Conservation (phyloP, 2,888 invertebrate species). For the Drosophila melanosoma region DNA sequence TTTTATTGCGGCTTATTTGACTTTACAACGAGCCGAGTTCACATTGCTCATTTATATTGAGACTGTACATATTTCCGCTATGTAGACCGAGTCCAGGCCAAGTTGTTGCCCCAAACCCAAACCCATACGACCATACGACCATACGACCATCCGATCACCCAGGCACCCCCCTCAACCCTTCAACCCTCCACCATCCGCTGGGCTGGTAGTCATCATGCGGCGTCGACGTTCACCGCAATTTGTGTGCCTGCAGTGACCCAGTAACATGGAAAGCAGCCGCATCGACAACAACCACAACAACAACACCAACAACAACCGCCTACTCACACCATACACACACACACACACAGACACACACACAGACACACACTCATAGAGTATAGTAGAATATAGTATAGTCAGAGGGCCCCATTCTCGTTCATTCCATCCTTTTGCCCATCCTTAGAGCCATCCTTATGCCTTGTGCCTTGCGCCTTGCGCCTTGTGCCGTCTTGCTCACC, state of each 20-base stretch:
- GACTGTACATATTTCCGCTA: conserved; percentile 58
- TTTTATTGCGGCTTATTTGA: conserved; percentile 76
- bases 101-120: conserved; percentile 10
- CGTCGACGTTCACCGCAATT: conserved; percentile 72
- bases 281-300: conserved; percentile 49
- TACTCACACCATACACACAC: conserved; percentile 22
- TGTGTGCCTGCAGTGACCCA: conserved; percentile 82
- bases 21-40: conserved; percentile 45
- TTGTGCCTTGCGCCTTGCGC: neutral
- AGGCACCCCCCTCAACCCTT: neutral
- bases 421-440: conserved; percentile 19
- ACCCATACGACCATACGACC: too few species aligned
- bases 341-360: neutral
- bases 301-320: conserved; percentile 25
- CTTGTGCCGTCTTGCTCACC: conserved; percentile 46
- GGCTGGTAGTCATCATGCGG: conserved; percentile 55
- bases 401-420: conserved; percentile 4
- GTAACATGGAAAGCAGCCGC: conserved; percentile 78
- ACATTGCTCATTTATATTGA: conserved; percentile 80
- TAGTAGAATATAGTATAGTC: conserved; percentile 1
- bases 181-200: neutral
- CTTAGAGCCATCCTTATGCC: neutral
- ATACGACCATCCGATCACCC: conserved; percentile 5
- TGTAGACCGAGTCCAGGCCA: conserved; percentile 40
- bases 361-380: neutral